Percentiles rank a stretch among this genome's conserved stretches.
Evolutionary conservation across 1,140 invertebrate species (phyloP).

Genomic region (Aphaenogaster floridana): DNA sequence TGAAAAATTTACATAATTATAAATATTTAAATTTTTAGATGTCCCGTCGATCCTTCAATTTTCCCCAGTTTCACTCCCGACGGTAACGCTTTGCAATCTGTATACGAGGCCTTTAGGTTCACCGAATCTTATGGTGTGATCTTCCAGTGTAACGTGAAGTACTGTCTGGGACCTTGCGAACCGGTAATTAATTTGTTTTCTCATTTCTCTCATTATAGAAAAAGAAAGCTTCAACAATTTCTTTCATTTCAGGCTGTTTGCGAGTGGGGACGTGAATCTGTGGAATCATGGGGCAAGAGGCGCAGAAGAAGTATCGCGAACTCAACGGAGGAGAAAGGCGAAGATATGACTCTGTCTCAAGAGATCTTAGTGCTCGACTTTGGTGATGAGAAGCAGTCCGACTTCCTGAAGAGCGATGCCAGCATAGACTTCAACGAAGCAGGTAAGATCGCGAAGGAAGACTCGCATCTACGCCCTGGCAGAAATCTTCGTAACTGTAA

Average conservation of each 20-base stretch:
- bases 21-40: constrained; percentile 87
- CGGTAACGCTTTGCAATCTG: constrained; percentile 95
- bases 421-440: constrained; percentile 91
- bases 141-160: constrained; percentile 99
- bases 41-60: constrained; percentile 96
- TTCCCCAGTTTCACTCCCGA: constrained; percentile 96
- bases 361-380: constrained; percentile 97
- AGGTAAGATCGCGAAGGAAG: constrained; percentile 74
- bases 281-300: constrained; percentile 96
- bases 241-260: constrained; percentile 90
- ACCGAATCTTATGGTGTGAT: constrained; percentile 98
- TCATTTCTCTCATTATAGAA: neutral
- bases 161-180: constrained; percentile 97
- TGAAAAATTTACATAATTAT: neutral
- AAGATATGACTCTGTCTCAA: constrained; percentile 97
- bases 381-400: constrained; percentile 94
- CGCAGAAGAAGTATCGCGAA: constrained; percentile 90
- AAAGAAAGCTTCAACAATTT: constrained; percentile 69
- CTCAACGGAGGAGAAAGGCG: constrained; percentile 90
- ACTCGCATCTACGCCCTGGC: neutral
- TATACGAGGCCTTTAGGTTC: constrained; percentile 98
- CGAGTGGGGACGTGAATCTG: constrained; percentile 94
- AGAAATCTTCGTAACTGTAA: neutral
- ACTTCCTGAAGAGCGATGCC: constrained; percentile 92
- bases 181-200: constrained; percentile 89